A percentile compares a stretch with the other conserved stretches of the same genome.
Conservation (phyloP, 1,140 invertebrate species). For the Drosophila jambulina region DNA sequence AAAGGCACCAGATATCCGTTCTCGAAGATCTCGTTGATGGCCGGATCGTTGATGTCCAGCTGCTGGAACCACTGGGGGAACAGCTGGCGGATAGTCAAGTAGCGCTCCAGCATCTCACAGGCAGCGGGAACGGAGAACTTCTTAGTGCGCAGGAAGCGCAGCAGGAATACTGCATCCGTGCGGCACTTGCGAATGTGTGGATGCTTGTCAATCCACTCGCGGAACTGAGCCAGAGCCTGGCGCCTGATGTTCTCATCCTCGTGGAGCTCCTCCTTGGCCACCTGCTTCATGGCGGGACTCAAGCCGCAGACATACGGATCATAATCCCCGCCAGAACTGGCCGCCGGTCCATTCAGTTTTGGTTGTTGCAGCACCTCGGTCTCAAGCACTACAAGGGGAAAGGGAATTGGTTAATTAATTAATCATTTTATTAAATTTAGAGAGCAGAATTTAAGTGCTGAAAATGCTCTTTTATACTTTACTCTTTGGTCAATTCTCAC, state of each 20-base stretch:
- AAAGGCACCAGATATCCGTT: slow-evolving; percentile 93
- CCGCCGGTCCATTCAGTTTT: slow-evolving; percentile 59
- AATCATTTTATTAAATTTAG: neutral
- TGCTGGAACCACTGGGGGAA: slow-evolving; percentile 94
- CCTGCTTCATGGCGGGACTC: slow-evolving; percentile 81
- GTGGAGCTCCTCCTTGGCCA: slow-evolving; percentile 89
- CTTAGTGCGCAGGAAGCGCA: slow-evolving; percentile 93
- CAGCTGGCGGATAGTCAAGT: slow-evolving; percentile 92
- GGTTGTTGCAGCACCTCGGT: slow-evolving; percentile 76
- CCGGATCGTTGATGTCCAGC: slow-evolving; percentile 89
- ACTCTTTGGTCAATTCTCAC: slow-evolving; percentile 7
- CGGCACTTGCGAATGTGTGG: slow-evolving; percentile 91
- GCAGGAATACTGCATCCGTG: slow-evolving; percentile 91
- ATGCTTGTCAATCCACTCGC: slow-evolving; percentile 92
- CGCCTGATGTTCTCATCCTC: slow-evolving; percentile 90
- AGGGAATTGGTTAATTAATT: neutral
- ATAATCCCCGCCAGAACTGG: slow-evolving; percentile 52
- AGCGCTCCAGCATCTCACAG: slow-evolving; percentile 93
- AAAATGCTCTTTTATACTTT: neutral
- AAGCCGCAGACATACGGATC: slow-evolving; percentile 77
- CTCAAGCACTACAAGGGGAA: slow-evolving; percentile 76
- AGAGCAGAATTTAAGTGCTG: slow-evolving; percentile 1
- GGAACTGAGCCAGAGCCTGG: slow-evolving; percentile 89
- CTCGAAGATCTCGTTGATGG: slow-evolving; percentile 91
- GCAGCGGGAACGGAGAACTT: slow-evolving; percentile 94